phyloP scores from a whole-genome alignment of 1,140 invertebrate species.

The Pseudomyrmex sp. region DNA sequence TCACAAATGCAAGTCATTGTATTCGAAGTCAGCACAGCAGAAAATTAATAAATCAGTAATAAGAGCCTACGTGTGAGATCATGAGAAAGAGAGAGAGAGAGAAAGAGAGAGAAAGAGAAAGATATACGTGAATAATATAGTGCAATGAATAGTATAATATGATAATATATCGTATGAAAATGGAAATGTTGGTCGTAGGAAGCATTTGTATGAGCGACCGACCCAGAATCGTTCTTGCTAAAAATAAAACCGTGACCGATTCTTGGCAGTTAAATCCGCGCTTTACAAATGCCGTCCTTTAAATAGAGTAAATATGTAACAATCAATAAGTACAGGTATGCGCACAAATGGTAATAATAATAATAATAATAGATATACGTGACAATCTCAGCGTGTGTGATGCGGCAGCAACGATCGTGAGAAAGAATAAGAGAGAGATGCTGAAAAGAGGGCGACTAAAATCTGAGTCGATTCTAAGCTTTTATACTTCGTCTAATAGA shows the following conservation, averaged over 20 bases:
- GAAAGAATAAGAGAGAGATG: conserved; percentile 42
- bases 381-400: conserved; percentile 67
- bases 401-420: conserved; percentile 66
- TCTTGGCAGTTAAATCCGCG: neutral
- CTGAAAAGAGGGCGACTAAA: conserved; percentile 35
- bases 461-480: conserved; percentile 38
- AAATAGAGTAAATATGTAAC: conserved; percentile 3
- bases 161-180: conserved; percentile 37
- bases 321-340: conserved; percentile 24
- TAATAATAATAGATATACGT: conserved; percentile 10
- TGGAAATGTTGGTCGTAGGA: conserved; percentile 27
- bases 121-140: conserved; percentile 54
- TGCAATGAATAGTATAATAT: conserved; percentile 47
- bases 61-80: conserved; percentile 49
- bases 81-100: conserved; percentile 17
- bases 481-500: conserved; percentile 72
- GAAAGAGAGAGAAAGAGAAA: neutral
- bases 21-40: conserved; percentile 46
- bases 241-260: neutral
- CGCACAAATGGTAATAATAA: conserved; percentile 6
- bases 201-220: conserved; percentile 40
- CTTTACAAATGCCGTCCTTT: conserved; percentile 41
- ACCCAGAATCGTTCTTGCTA: neutral
- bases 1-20: conserved; percentile 60
- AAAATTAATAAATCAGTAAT: conserved; percentile 61